These are phyloP conservation scores for Pangasius sanitwongsei DNA, from an alignment of 2,797 vertebrate species.

Conservation along the genomic window DNA sequence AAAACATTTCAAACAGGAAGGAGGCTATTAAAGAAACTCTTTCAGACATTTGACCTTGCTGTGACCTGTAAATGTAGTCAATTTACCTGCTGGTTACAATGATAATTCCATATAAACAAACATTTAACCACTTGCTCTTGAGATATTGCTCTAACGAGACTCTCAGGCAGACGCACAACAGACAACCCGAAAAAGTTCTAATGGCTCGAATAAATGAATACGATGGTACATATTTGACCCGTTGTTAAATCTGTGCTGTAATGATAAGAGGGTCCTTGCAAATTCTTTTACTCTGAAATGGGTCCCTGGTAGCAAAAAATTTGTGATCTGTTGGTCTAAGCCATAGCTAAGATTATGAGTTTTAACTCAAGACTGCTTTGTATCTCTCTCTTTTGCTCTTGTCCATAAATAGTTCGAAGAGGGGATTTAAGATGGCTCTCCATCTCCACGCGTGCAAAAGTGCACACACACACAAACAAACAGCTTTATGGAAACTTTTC, in stretches of 20 bases:
- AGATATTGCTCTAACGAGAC: neutral
- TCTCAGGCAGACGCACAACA: neutral
- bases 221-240: neutral
- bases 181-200: neutral
- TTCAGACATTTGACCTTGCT: neutral
- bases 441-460: neutral
- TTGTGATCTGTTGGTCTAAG: neutral
- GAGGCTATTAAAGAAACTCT: neutral
- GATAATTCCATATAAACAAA: neutral
- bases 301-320: neutral
- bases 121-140: neutral
- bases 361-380: neutral
- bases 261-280: neutral
- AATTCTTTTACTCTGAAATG: neutral
- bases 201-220: neutral
- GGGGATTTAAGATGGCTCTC: neutral
- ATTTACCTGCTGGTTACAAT: neutral
- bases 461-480: neutral
- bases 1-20: neutral
- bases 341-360: neutral
- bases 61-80: neutral
- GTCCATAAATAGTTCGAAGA: neutral
- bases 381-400: neutral
- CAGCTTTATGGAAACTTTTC: conserved; percentile 13
- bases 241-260: neutral